Evolutionary conservation across 2,888 invertebrate species (phyloP).

Genomic region (Auanema freiburgensis): DNA sequence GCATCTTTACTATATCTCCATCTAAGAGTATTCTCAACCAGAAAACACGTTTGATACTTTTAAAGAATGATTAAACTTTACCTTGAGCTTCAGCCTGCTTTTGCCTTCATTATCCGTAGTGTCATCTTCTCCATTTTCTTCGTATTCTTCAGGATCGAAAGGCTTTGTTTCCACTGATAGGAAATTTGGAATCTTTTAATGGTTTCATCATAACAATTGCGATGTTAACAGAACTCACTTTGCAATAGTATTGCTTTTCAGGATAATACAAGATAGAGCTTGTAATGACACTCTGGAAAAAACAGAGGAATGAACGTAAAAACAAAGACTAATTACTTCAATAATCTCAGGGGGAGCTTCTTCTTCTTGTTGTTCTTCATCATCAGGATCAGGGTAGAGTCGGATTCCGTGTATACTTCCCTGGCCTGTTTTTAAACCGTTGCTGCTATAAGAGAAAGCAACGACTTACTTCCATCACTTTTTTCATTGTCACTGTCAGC

Average conservation of each 20-base stretch:
- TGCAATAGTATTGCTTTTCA: slow-evolving; percentile 5
- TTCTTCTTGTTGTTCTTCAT: slow-evolving; percentile 26
- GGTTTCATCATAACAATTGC: slow-evolving; percentile 7
- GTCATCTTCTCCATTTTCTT: slow-evolving; percentile 88
- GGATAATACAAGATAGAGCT: slow-evolving; percentile 2
- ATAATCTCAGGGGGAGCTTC: slow-evolving; percentile 24
- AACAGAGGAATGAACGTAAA: neutral
- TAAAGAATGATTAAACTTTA: slow-evolving; percentile 29
- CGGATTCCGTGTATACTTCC: slow-evolving; percentile 31
- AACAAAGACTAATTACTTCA: slow-evolving; percentile 5
- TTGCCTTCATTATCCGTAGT: slow-evolving; percentile 97
- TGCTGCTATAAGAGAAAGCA: neutral
- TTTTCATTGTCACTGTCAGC: slow-evolving; percentile 3
- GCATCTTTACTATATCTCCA: slow-evolving; percentile 76
- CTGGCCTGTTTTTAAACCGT: slow-evolving; percentile 10
- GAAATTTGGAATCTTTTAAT: slow-evolving; percentile 84
- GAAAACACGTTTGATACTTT: slow-evolving; percentile 21
- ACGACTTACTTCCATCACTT: slow-evolving; percentile 3
- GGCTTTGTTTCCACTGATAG: slow-evolving; percentile 95
- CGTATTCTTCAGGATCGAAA: slow-evolving; percentile 86
- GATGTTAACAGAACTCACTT: slow-evolving; percentile 5
- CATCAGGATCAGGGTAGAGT: slow-evolving; percentile 31
- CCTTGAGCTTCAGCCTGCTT: slow-evolving; percentile 73
- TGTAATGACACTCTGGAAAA: slow-evolving; percentile 7
- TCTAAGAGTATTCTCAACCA: slow-evolving; percentile 94